These are phyloP conservation scores for Cryptoprocta ferox DNA, from an alignment of 2,797 vertebrate species.

Conservation along the genomic window DNA sequence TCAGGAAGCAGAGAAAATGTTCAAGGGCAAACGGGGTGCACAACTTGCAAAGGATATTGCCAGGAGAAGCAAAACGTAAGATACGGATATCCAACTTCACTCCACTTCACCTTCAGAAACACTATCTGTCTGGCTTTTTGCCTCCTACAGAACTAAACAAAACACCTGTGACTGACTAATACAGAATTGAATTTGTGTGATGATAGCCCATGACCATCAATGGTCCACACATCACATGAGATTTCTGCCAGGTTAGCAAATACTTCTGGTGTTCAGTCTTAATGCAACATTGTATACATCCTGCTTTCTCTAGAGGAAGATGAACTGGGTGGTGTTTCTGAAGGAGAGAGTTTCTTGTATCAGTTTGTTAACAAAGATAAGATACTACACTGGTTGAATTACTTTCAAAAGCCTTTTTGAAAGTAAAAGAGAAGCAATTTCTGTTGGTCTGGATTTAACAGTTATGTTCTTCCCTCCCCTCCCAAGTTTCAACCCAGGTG, in stretches of 20 bases:
- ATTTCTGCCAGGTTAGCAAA: neutral
- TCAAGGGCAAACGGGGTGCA: constrained; percentile 99
- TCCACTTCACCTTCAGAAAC: constrained; percentile 93
- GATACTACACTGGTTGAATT: constrained; percentile 94
- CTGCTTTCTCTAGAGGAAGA: constrained; percentile 13
- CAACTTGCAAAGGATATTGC: constrained; percentile 99
- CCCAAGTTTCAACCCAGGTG: constrained; percentile 94
- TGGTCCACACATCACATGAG: neutral
- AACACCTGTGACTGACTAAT: neutral
- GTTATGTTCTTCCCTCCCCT: neutral
- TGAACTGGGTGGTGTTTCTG: constrained; percentile 88
- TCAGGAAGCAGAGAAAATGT: constrained; percentile 99
- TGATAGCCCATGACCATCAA: neutral
- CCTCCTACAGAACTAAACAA: neutral
- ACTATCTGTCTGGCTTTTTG: constrained; percentile 80
- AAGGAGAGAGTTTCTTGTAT: constrained; percentile 92
- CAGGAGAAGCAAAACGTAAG: constrained; percentile 99
- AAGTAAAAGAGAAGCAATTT: constrained; percentile 88
- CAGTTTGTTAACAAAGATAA: constrained; percentile 97
- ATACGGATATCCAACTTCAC: constrained; percentile 86
- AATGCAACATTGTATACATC: neutral
- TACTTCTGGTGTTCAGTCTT: neutral
- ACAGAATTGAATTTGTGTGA: neutral
- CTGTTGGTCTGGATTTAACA: constrained; percentile 3
- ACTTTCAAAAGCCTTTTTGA: constrained; percentile 88